These are phyloP conservation scores for Sebastes nivosus DNA, from an alignment of 2,797 vertebrate species.

Conservation along the genomic window DNA sequence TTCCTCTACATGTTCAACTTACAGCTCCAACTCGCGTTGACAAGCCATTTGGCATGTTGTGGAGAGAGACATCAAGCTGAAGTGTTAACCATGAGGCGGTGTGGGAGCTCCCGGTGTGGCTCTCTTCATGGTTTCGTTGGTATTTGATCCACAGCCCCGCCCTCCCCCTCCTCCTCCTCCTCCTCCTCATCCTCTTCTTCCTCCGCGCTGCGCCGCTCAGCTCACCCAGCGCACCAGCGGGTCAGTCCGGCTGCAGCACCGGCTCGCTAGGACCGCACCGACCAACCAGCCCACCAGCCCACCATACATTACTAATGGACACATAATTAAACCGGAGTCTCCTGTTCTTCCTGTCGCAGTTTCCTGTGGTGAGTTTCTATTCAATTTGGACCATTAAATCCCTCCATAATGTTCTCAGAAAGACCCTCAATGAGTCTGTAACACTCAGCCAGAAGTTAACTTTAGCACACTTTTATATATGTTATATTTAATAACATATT, in stretches of 20 bases:
- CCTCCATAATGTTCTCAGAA: not conserved
- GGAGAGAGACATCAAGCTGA: not conserved
- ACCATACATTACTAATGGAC: not conserved
- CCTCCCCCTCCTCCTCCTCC: not conserved
- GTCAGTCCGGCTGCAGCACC: slow-evolving; percentile 51
- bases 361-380: slow-evolving; percentile 42
- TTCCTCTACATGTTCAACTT: not conserved
- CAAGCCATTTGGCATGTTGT: not conserved
- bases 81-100: not conserved
- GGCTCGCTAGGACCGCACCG: slow-evolving; percentile 24
- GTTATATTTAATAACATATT: not conserved
- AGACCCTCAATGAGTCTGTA: not conserved
- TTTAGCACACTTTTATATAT: not conserved
- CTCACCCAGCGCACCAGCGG: slow-evolving; percentile 51
- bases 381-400: not conserved
- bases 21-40: not conserved
- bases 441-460: not conserved
- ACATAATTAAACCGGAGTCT: slow-evolving; percentile 4
- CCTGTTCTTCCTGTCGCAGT: not conserved
- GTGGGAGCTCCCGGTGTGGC: slow-evolving; percentile 12
- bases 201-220: slow-evolving; percentile 46
- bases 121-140: slow-evolving; percentile 1
- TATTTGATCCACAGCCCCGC: slow-evolving; percentile 40
- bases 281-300: not conserved
- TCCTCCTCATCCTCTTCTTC: not conserved